Base-by-base conservation (phyloP, 1,140 invertebrate species). In the Mactra quadrangularis region DNA sequence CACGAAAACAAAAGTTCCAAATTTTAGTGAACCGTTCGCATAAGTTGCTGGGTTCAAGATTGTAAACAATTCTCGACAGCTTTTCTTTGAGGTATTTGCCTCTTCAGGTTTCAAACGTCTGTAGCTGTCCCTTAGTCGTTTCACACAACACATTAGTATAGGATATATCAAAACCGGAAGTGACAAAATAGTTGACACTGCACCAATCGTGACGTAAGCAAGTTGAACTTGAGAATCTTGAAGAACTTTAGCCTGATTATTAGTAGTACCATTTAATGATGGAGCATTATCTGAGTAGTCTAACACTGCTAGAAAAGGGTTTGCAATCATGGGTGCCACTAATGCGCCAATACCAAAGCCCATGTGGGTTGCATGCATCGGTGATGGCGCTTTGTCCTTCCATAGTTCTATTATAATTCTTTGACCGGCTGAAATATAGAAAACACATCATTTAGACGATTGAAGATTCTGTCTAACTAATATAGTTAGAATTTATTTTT, bases 281-380 rank as follows among this genome's bases (percentile, higher is more conserved):
- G 38, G 15, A 7, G 38, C 6, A 41, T 15, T 41, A 9, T 22
- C 19, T 41, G 38, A 7, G 15, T 41, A 41, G 6, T 7, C 15
- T 6, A 7, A 41, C 38, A 41, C 82, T 27, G 83, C 86, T 4
- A 90, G 72, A 64, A 90, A 90, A 4, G 87, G 85, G 17, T 85
- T 85, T 0, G 87, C 85, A 25, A 86, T 79, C 29, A 87, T 77
- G 19, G 89, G 89, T 22, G 84, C 85, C 41, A 89, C 71, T 9
- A 90, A 86, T 6, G 87, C 84, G 11, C 89, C 89, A 25, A 89
- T 83, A 13, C 89, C 89, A 57, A 82, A 90, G 15, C 87, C 89
- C 45, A 86, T 75, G 47, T 90, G 89, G 17, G 89, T 77, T 7
- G 82, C 19, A 29, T 86, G 84, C 25, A 90, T 52, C 7, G 87